Base-by-base conservation (phyloP, 2,888 invertebrate genomes). In the Xanthia icteritia region DNA sequence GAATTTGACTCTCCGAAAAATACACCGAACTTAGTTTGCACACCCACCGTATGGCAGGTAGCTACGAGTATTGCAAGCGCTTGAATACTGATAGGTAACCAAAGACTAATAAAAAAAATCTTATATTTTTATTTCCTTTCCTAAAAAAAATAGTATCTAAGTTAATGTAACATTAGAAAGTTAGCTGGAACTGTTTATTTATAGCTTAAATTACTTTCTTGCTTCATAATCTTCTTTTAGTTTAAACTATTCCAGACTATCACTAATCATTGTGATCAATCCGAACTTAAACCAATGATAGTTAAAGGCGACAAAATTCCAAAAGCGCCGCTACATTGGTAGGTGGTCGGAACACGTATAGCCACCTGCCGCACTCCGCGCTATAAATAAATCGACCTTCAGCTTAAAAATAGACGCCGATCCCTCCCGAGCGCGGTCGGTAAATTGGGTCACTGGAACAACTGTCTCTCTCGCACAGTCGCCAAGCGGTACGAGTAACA, bases 361-460 rank as follows among this genome's bases (percentile, higher is more conserved):
- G 89, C 89, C 88, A 89, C 89, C 89, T 88, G 88, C 88, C 83
- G 75, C 91, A 86, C 92, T 88, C 91, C 92, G 89, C 86, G 92
- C 95, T 96, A 96, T 96, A 95, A 95, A 96, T 96, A 96, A 93
- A 94, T 89, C 95, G 96, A 96, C 96, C 96, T 96, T 96, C 96
- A 96, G 95, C 92, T 94, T 96, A 96, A 95, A 96, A 96, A 96
- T 96, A 96, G 96, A 96, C 92, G 93, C 91, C 94, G 94, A 94
- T 94, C 96, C 95, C 95, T 92, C 92, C 94, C 93, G 92, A 93
- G 91, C 94, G 96, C 95, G 96, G 96, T 96, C 95, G 93, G 93
- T 90, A 95, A 96, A 96, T 95, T 96, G 91, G 96, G 96, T 96
- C 96, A 96, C 91, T 91, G 89, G 91, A 90, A 73, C 88, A 69